Base-by-base conservation (phyloP, 1,140 invertebrate species). In the Psilanteris sp. region DNA sequence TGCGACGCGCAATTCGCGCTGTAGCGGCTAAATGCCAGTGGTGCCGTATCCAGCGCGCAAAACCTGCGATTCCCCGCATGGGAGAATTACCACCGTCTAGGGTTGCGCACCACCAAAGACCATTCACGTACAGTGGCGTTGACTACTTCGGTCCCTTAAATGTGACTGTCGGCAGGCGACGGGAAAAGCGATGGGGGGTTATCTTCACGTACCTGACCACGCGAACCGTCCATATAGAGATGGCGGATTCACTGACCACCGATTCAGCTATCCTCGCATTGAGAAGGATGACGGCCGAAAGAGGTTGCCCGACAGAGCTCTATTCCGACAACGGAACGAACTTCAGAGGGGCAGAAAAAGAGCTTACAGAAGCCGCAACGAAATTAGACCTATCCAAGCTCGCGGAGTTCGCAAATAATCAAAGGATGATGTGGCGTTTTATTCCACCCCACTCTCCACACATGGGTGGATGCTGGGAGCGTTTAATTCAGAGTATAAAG, bases 141-240 rank as follows among this genome's bases (percentile, higher is more conserved):
- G 83, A 86, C 29, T 86, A 79, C 44, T 84, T 81, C 36, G 81
- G 80, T 0, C 82, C 83, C 0, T 48, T 85, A 34, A 32, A 67
- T 8, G 46, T 83, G 0, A 79, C 59, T 4, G 74, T 81, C 2
- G 72, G 79, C 5, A 16, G 81, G 24, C 55, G 78, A 0, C 52
- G 16, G 4, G 76, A 83, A 20, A 88, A 87, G 39, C 37, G 81
- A 4, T 88, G 77, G 44, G 74, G 85, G 2, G 81, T 73, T 3
- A 8, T 90, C 4, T 87, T 87, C 36, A 89, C 85, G 0, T 88
- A 83, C 41, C 46, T 80, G 79, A 62, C 67, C 70, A 84, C 80
- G 3, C 74, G 88, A 46, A 88, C 87, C 0, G 73, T 90, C 0
- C 88, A 90, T 54, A 11, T 90, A 1, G 88, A 90, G 52, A n/a